phyloP scores from a whole-genome alignment of 92 coral and sea anemone species.

The Phymanthus crucifer region DNA sequence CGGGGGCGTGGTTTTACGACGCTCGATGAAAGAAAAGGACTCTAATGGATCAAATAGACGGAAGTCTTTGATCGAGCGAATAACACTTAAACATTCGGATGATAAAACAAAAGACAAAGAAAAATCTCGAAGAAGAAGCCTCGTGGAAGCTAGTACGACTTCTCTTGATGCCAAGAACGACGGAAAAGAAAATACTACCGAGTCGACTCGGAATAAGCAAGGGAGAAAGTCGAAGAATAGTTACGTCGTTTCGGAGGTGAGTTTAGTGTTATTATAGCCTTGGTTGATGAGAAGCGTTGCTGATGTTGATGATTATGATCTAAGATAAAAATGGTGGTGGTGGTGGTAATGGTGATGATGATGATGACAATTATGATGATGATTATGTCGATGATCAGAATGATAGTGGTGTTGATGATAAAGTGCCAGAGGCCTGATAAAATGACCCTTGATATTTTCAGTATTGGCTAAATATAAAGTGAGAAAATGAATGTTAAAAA shows the following conservation, averaged over 20 bases:
- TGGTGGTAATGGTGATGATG: not conserved
- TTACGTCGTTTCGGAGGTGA: slow-evolving; percentile 21
- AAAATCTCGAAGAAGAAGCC: slow-evolving; percentile 47
- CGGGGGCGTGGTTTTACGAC: slow-evolving; percentile 53
- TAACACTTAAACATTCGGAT: slow-evolving; percentile 68
- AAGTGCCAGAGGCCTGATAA: not conserved
- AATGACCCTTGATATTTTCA: not conserved
- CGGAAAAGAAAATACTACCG: not conserved
- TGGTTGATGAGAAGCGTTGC: not conserved
- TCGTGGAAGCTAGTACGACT: slow-evolving; percentile 43
- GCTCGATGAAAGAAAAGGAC: slow-evolving; percentile 52
- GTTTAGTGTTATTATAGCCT: not conserved
- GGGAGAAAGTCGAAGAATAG: slow-evolving; percentile 14
- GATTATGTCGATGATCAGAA: not conserved
- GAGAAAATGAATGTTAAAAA: too few relatives aligned
- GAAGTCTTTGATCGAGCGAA: slow-evolving; percentile 73
- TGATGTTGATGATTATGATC: not conserved
- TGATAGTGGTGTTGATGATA: too few relatives aligned
- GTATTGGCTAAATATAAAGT: too few relatives aligned
- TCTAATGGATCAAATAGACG: slow-evolving; percentile 56
- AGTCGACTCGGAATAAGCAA: slow-evolving; percentile 7
- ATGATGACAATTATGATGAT: not conserved
- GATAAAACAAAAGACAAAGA: slow-evolving; percentile 44
- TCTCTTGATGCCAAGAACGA: slow-evolving; percentile 20
- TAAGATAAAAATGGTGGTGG: not conserved